Evolutionary conservation across 1,140 invertebrate genomes (phyloP), one percentile per base, ranked within the genome.

Genomic region (Trachymyrmex septentrionalis): DNA sequence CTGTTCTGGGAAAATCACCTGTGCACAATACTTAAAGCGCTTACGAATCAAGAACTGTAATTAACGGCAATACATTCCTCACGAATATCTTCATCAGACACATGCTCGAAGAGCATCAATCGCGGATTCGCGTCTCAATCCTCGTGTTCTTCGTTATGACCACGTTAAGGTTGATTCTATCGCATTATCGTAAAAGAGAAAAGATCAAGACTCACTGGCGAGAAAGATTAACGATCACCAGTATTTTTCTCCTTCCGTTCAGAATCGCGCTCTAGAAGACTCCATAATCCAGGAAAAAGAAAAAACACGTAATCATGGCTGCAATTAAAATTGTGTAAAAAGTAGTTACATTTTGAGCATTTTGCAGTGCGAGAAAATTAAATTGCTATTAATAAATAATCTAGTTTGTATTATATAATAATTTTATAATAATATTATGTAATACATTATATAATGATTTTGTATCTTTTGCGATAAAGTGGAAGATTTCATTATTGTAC

Each of bases 41-140:
- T 77, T 63, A 67, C 69, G 59, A 67, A 89, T 85, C 75, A 66
- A 71, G 69, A 24, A 34, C n/a, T 66, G 72, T 86, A 77, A 82
- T 78, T 71, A 78, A 84, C 85, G 85, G 72, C 88, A 87, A 73
- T 87, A 85, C 61, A 80, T 89, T 89, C 66, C 59, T 24, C 75
- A 34, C 3, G 76, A 80, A 14, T 80, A 86, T 14, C 44, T 63
- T 66, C 12, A 67, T 48, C 10, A 48, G 55, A 19, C 76, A 27
- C 38, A 61, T 57, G 30, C 66, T 55, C 12, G 27, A 73, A 50
- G 21, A 61, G 64, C 27, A 72, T 72, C 55, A 16, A 59, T 72
- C 38, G 7, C 30, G 57, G 21, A 72, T 72, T 9, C 66, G 55
- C 53, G 34, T 67, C 78, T 57, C 78, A 81, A n/a, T 71, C 34